A percentile compares a stretch with the other conserved stretches of the same genome.
Conservation (phyloP, 2,113 vertebrate species). For the Halcyon malimbica region DNA sequence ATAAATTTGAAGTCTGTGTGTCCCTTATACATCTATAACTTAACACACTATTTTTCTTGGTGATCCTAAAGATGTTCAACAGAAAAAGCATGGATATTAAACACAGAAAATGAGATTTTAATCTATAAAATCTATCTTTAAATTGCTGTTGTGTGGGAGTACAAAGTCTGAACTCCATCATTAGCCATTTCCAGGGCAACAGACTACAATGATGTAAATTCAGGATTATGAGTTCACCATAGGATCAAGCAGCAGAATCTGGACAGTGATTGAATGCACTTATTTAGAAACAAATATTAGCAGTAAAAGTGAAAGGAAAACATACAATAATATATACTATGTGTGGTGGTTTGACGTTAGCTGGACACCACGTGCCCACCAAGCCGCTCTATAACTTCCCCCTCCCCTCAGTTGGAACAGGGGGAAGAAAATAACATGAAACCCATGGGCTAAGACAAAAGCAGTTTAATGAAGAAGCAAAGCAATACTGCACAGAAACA, state of each 20-base stretch:
- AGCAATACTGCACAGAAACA: too few relatives aligned
- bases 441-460: too few relatives aligned
- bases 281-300: background rate
- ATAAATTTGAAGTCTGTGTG: background rate
- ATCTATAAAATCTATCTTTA: background rate
- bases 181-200: background rate
- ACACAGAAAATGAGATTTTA: background rate
- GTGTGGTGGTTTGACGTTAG: too few relatives aligned
- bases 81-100: background rate
- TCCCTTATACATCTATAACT: background rate
- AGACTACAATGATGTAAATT: background rate
- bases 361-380: too few relatives aligned
- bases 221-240: background rate
- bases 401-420: too few relatives aligned
- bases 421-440: too few relatives aligned
- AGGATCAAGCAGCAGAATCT: background rate
- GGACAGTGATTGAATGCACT: background rate
- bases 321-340: background rate
- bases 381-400: too few relatives aligned
- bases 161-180: background rate
- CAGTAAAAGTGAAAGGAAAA: background rate
- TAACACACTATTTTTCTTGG: background rate
- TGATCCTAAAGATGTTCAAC: background rate
- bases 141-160: background rate
- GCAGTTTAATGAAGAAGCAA: too few relatives aligned